phyloP scores from a whole-genome alignment of 1,140 invertebrate species.

The Nasonia longicornis region DNA sequence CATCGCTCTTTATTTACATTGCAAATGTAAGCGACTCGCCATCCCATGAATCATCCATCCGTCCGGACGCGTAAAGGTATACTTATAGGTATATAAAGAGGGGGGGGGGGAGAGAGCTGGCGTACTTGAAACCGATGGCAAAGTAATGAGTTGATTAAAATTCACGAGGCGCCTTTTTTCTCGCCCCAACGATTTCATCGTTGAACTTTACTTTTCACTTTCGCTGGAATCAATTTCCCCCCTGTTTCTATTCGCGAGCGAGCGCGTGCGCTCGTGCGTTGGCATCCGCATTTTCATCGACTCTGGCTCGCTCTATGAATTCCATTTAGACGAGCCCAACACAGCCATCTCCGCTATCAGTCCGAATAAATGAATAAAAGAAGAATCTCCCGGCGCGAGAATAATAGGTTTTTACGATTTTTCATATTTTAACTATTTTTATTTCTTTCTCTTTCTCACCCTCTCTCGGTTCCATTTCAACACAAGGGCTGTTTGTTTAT shows the following conservation, averaged over 20 bases:
- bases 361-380: conserved; percentile 43
- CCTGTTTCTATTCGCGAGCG: conserved; percentile 28
- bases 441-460: background rate
- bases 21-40: background rate
- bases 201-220: conserved; percentile 46
- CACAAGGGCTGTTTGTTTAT: background rate
- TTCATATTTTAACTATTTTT: conserved; percentile 29
- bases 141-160: conserved; percentile 46
- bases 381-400: conserved; percentile 24
- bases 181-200: conserved; percentile 40
- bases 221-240: conserved; percentile 41
- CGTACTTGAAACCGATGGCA: conserved; percentile 23
- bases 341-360: conserved; percentile 34
- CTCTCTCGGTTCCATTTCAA: too few relatives aligned
- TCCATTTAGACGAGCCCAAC: conserved; percentile 38
- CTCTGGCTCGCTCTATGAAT: conserved; percentile 38
- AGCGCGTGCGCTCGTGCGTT: background rate
- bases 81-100: background rate
- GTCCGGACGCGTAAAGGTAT: too few relatives aligned
- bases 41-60: background rate
- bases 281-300: conserved; percentile 26
- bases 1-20: background rate
- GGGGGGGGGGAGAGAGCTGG: background rate
- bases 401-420: conserved; percentile 29
- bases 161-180: conserved; percentile 44